phyloP scores from a whole-genome alignment of 1,140 invertebrate genomes.

The Cyclina sinensis region DNA sequence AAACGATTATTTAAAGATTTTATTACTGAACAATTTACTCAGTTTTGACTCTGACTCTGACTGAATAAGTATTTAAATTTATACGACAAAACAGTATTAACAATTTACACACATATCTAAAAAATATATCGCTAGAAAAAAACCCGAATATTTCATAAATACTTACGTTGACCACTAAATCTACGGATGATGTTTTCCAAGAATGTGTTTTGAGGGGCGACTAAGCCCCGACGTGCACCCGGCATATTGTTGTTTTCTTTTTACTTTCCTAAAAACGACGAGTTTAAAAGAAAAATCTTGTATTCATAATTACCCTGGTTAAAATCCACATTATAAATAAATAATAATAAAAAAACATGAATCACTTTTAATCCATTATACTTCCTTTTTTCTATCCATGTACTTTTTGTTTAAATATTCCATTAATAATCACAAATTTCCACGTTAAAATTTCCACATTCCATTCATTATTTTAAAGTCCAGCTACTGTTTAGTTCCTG shows the following conservation, averaged over 20 bases:
- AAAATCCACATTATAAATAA: too few relatives aligned
- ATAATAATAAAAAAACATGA: background rate
- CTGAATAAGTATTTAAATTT: too few relatives aligned
- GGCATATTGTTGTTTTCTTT: constrained; percentile 73
- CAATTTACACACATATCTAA: too few relatives aligned
- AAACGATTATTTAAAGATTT: too few relatives aligned
- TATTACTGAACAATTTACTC: too few relatives aligned
- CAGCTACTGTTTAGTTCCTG: too few relatives aligned
- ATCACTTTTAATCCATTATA: background rate
- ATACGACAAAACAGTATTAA: too few relatives aligned
- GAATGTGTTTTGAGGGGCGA: constrained; percentile 99
- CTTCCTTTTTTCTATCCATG: background rate
- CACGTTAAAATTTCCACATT: background rate
- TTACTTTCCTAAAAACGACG: background rate
- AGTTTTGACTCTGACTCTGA: too few relatives aligned
- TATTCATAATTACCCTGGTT: too few relatives aligned
- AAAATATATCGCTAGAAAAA: too few relatives aligned
- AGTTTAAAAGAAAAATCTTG: background rate
- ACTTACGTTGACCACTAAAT: constrained; percentile 99
- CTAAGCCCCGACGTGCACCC: constrained; percentile 91
- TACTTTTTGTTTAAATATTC: background rate
- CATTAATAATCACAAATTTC: background rate
- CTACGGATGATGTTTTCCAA: constrained; percentile 99
- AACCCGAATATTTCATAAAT: background rate
- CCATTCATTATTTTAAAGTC: too few relatives aligned